Conservation (phyloP, 2,797 vertebrate genomes). For the Catharus ustulatus region DNA sequence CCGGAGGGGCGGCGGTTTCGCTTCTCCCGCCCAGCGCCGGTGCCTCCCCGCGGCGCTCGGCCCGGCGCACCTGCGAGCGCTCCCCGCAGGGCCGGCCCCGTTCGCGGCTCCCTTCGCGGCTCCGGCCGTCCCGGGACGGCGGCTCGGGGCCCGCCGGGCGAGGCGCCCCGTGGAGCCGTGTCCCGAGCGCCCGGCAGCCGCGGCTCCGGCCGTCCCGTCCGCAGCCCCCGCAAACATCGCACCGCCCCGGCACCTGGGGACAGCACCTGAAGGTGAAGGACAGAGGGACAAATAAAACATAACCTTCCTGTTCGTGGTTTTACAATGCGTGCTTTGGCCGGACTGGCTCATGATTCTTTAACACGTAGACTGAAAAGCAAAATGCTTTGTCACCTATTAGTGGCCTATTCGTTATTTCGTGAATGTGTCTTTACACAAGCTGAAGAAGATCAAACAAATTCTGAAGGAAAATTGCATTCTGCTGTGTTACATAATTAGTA, state of each 20-base stretch:
- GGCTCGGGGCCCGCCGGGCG: too few species aligned
- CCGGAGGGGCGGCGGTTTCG: not conserved
- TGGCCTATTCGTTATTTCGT: rapidly evolving
- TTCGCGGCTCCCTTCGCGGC: too few species aligned
- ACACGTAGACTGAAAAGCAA: rapidly evolving
- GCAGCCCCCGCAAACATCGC: not conserved
- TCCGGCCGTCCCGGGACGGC: not conserved
- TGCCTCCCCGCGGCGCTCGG: not conserved
- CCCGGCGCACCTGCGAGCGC: not conserved
- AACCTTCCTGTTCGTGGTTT: rapidly evolving
- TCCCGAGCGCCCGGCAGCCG: not conserved
- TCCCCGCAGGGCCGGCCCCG: not conserved
- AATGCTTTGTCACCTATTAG: not conserved
- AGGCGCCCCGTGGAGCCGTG: not conserved
- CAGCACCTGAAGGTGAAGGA: not conserved
- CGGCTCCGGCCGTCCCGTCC: not conserved
- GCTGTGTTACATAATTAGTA: not conserved
- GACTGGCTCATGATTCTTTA: not conserved
- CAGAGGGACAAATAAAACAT: not conserved
- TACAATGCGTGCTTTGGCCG: not conserved
- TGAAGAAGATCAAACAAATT: not conserved
- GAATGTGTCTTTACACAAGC: not conserved
- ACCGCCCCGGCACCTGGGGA: not conserved
- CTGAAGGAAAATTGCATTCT: not conserved
- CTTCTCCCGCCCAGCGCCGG: not conserved